Evolutionary conservation across 2,113 vertebrate species (phyloP), one percentile per base, ranked within the genome.

Genomic region (Menura novaehollandiae): DNA sequence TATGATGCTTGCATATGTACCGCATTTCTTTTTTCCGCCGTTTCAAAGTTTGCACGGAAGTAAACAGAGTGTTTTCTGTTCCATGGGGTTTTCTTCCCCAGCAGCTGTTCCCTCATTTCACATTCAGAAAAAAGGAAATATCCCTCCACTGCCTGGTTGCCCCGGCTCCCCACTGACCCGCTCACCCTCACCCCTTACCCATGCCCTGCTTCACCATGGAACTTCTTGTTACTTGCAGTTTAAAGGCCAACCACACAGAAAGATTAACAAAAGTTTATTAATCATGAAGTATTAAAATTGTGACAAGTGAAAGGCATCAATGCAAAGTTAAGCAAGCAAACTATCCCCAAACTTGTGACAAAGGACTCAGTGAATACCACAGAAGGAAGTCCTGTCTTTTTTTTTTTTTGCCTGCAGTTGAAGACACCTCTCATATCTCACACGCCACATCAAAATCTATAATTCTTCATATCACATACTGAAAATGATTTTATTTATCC

Each of bases 401-500:
- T 85, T 66, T 85, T 46, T 74, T 95, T 93, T 95, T 77, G 90
- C 94, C 93, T 92, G 93, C 88, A 15, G 11, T 62, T 95, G 56
- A 92, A 94, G 91, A 94, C 85, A 88, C 91, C 67, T 91, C 90
- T 95, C 82, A 83, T 91, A 93, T 95, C 96, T 95, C 94, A 95
- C 92, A 91, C 86, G 71, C 55, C 80, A 97, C 96, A 97, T 58
- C 92, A 96, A 95, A 97, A 91, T 74, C 94, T 83, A 87, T 79
- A 88, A 52, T 96, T 95, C 95, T 95, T 96, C 95, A 81, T 98
- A 97, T 98, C 98, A 98, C 98, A 98, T 99, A 98, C 98, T 98
- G 98, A 99, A 99, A 99, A 99, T 98, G 97, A 98, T 98, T 98
- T 99, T 99, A 99, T 99, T 99, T 98, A 97, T 99, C 98, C 98